These are phyloP conservation scores for Hipparchia semele DNA, from an alignment of 2,888 invertebrate species.

Conservation along the genomic window DNA sequence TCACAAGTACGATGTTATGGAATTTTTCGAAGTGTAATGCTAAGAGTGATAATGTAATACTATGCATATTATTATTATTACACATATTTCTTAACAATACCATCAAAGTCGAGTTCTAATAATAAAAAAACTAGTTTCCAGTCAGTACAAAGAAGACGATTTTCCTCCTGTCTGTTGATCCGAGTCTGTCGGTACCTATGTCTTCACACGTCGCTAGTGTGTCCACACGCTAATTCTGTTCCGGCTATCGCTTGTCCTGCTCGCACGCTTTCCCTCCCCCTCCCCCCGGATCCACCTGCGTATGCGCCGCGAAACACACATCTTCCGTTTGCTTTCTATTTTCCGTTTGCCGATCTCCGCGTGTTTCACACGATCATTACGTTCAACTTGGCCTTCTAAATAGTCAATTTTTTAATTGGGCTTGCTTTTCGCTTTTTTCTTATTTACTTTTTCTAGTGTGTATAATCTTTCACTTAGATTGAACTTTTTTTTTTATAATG, in stretches of 20 bases:
- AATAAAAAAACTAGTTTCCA: not conserved
- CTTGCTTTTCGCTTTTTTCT: slow-evolving; percentile 21
- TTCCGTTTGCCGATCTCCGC: slow-evolving; percentile 63
- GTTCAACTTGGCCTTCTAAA: slow-evolving; percentile 28
- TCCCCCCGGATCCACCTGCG: slow-evolving; percentile 67
- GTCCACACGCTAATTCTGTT: slow-evolving; percentile 51
- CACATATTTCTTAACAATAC: not conserved
- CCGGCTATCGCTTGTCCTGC: slow-evolving; percentile 59
- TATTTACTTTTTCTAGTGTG: not conserved
- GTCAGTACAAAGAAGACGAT: not conserved
- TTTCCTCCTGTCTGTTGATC: not conserved
- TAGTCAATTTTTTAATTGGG: slow-evolving; percentile 31
- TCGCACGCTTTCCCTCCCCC: slow-evolving; percentile 57
- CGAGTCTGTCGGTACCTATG: not conserved
- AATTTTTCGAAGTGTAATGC: no score
- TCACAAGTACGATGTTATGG: no score
- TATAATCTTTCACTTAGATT: not conserved
- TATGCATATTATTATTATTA: no score
- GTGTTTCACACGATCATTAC: slow-evolving; percentile 47
- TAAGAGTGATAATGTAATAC: no score
- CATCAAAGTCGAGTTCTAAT: not conserved
- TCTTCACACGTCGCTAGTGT: not conserved
- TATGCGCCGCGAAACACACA: slow-evolving; percentile 76
- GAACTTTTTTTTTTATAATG: no score
- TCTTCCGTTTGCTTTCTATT: slow-evolving; percentile 79